Evolutionary conservation across 2,113 vertebrate genomes (phyloP).

Genomic region (Myodes glareolus): DNA sequence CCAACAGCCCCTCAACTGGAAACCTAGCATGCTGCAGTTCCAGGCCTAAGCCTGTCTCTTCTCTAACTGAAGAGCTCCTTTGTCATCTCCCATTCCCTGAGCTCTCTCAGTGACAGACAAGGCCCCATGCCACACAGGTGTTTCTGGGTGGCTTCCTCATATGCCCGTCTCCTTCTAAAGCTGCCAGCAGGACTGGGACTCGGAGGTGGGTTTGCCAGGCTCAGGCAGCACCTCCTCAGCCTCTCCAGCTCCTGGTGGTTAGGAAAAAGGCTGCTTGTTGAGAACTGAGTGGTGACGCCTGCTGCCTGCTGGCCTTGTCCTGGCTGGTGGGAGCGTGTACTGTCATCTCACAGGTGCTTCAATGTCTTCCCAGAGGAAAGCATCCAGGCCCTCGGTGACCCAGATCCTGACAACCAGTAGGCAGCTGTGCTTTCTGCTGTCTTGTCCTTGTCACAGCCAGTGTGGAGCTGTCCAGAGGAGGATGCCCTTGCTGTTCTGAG

Average conservation of each 20-base stretch:
- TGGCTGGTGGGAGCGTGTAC: not conserved
- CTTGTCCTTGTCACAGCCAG: not conserved
- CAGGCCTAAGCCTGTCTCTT: not conserved
- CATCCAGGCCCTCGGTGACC: not conserved
- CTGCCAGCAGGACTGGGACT: not conserved
- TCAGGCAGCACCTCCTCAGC: not conserved
- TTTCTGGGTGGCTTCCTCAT: not conserved
- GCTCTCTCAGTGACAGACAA: not conserved
- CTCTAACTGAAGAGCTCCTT: not conserved
- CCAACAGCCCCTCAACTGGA: not conserved
- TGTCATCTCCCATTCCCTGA: not conserved
- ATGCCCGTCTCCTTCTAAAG: not conserved
- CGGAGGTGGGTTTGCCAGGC: too few relatives aligned
- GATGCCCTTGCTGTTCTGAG: not conserved
- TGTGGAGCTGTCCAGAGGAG: not conserved
- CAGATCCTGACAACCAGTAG: not conserved
- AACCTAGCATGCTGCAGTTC: not conserved
- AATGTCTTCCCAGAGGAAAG: not conserved
- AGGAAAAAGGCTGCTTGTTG: not conserved
- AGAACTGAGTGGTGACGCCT: not conserved
- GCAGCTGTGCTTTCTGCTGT: not conserved
- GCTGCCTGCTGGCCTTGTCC: not conserved
- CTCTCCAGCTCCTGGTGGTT: not conserved
- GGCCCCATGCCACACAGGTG: too few relatives aligned
- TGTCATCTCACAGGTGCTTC: not conserved